These are phyloP conservation scores for Myodes glareolus DNA, from an alignment of 2,113 vertebrate species.

Conservation along the genomic window DNA sequence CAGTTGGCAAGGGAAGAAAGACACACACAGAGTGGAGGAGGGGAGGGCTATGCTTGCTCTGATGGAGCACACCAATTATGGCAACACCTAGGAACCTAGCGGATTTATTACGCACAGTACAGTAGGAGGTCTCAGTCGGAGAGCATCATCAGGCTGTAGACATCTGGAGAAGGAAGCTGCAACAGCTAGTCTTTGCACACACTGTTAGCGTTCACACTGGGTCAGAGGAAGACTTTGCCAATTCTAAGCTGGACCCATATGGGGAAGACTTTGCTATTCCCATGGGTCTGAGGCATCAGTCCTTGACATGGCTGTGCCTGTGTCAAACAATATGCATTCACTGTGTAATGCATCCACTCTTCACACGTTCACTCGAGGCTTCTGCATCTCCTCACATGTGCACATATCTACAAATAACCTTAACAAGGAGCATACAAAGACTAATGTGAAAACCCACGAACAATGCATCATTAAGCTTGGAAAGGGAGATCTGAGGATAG, in stretches of 20 bases:
- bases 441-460: background rate
- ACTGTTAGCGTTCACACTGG: background rate
- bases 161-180: background rate
- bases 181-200: background rate
- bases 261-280: background rate
- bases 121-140: background rate
- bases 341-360: background rate
- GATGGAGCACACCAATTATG: background rate
- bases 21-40: background rate
- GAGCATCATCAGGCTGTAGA: background rate
- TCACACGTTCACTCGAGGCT: background rate
- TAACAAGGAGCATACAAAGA: background rate
- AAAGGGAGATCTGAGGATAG: background rate
- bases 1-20: background rate
- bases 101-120: no score
- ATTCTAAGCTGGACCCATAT: background rate
- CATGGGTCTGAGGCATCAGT: background rate
- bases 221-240: background rate
- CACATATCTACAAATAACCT: background rate
- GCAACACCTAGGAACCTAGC: background rate
- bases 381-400: background rate
- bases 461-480: background rate
- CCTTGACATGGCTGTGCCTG: no score
- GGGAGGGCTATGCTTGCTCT: background rate
- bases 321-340: no score